These are phyloP conservation scores for Sigmodon hispidus DNA, from an alignment of 2,113 vertebrate genomes.

Conservation along the genomic window DNA sequence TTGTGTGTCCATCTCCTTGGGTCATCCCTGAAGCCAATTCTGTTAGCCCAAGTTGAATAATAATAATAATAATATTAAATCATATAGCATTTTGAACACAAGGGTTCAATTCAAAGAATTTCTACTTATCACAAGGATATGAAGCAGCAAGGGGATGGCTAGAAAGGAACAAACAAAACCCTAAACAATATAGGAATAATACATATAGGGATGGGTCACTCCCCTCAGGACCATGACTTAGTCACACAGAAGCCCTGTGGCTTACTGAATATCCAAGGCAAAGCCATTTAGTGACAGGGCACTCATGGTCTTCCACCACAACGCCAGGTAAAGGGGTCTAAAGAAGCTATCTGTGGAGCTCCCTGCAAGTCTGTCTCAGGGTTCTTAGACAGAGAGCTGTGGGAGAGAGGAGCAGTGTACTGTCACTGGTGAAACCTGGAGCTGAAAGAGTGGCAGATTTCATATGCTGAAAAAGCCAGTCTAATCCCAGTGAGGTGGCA, in stretches of 20 bases:
- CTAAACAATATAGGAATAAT: background rate
- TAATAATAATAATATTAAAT: background rate
- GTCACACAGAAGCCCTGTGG: background rate
- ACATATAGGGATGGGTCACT: background rate
- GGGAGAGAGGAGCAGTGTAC: background rate
- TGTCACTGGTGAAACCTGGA: background rate
- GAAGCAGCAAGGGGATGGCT: background rate
- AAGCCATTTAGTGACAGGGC: background rate
- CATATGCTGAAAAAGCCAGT: background rate
- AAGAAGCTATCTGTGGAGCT: background rate
- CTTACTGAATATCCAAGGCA: background rate
- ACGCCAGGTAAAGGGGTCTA: background rate
- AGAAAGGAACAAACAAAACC: background rate
- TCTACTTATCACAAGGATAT: background rate
- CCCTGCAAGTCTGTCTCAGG: background rate
- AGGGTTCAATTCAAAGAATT: background rate
- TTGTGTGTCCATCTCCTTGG: background rate
- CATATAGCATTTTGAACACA: background rate
- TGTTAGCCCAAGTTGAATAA: background rate
- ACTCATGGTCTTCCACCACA: background rate
- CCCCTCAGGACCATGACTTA: background rate
- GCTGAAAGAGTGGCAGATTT: background rate
- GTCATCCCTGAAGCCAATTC: background rate
- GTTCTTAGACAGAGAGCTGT: background rate
- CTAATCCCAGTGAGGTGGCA: background rate